These are phyloP conservation scores for Hylia prasina DNA, from an alignment of 2,113 vertebrate genomes.

Conservation along the genomic window DNA sequence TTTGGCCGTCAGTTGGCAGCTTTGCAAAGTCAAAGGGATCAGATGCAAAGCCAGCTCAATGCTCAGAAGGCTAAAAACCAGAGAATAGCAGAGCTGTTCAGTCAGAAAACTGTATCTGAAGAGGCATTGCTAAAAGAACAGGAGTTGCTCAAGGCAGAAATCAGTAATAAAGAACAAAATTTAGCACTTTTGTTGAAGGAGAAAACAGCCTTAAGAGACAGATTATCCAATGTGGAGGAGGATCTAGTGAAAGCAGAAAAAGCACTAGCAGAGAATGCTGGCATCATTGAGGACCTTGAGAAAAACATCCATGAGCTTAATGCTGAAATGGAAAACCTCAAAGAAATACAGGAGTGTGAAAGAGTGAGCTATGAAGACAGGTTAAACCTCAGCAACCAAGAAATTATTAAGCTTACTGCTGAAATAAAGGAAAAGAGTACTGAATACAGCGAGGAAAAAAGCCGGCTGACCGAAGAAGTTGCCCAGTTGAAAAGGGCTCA, in stretches of 20 bases:
- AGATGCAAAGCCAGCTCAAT: conserved; percentile 58
- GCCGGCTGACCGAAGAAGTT: conserved; percentile 52
- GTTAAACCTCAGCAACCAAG: conserved; percentile 69
- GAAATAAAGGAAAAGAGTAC: conserved; percentile 70
- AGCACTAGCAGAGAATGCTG: conserved; percentile 39
- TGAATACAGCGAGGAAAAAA: conserved; percentile 68
- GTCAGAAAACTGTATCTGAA: conserved; percentile 52
- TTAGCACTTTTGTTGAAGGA: conserved; percentile 59
- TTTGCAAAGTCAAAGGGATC: conserved; percentile 63
- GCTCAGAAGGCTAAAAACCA: conserved; percentile 52
- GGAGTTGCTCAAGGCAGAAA: conserved; percentile 56
- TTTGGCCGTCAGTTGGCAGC: conserved; percentile 40
- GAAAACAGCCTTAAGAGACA: conserved; percentile 68
- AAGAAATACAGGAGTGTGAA: conserved; percentile 67
- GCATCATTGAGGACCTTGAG: conserved; percentile 39
- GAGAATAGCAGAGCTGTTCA: conserved; percentile 44
- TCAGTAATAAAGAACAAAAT: conserved; percentile 44
- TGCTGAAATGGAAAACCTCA: conserved; percentile 66
- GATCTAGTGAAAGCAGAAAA: conserved; percentile 47
- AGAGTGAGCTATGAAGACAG: conserved; percentile 72
- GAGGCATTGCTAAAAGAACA: conserved; percentile 45
- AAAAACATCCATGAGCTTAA: conserved; percentile 68
- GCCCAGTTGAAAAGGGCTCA: conserved; percentile 16
- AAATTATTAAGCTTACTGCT: conserved; percentile 65
- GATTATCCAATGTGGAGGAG: conserved; percentile 53